Base-by-base conservation (phyloP, 2,888 invertebrate genomes). In the Hartigia nigra region DNA sequence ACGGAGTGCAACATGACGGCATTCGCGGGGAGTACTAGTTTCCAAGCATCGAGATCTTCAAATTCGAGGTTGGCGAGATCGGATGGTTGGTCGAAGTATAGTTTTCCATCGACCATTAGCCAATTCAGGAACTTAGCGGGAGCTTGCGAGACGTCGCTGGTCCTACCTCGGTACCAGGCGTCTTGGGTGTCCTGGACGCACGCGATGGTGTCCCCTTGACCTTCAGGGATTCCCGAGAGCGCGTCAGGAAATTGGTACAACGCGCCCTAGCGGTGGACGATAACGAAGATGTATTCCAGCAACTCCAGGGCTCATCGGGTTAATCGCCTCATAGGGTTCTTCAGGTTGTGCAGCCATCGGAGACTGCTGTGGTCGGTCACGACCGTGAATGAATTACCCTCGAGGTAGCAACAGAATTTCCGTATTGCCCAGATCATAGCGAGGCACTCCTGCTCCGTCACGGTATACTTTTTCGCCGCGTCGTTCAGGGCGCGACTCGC, bases 291-390 rank as follows among this genome's bases (percentile, higher is more conserved):
- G 69, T 80, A 82, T 14, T 81, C 81, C 32, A 82, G 81, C 2
- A 86, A 69, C 35, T 82, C 79, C 4, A 85, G 74, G 5, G 83
- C 81, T 86, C 86, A 87, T 3, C 86, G 31, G 1, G 85, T 84
- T 70, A 87, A 32, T 12, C 83, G 75, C 12, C 86, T 84, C 0
- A 79, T 76, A 11, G 84, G 85, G 37, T 86, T 81, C n/a, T 84
- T 83, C 2, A 85, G 74, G 31, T 75, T 82, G 34, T 80, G 80
- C 4, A 86, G 70, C 87, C 85, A 87, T 0, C 78, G 39, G 0
- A 87, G 76, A 37, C 82, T 84, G n/a, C 78, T 74, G 31, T 87
- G 86, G 39, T 88, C 86, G 0, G 86, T 87, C 1, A 84, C 75
- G 0, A 86, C 85, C 0, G 82, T 83, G 31, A 86, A 86, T 2